These are phyloP conservation scores for Hirundo rustica DNA, from an alignment of 2,797 vertebrate species.

Conservation along the genomic window DNA sequence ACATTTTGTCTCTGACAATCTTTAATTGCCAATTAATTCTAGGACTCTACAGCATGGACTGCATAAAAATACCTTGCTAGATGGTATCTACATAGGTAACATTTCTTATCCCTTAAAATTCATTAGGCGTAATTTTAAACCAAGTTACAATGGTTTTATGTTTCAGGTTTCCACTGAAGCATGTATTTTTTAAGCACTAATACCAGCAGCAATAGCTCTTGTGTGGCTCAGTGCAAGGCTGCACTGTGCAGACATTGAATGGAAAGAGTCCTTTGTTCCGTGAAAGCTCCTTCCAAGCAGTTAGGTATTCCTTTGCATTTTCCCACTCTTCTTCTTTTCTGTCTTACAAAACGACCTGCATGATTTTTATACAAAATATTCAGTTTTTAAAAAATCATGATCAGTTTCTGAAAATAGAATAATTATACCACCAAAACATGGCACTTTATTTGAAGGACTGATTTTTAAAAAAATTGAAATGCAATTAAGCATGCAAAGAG, in stretches of 20 bases:
- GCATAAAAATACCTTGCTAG: constrained; percentile 6
- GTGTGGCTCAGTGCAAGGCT: fast-evolving
- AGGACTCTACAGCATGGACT: not conserved
- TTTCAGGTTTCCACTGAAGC: constrained; percentile 10
- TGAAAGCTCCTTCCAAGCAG: not conserved
- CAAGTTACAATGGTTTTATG: not conserved
- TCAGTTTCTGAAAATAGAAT: not conserved
- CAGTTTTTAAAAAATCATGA: fast-evolving
- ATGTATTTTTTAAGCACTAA: not conserved
- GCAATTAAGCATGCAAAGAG: not conserved
- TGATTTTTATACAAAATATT: not conserved
- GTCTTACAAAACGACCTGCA: not conserved
- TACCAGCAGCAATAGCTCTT: not conserved
- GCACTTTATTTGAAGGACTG: not conserved
- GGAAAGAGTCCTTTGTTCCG: constrained; percentile 15
- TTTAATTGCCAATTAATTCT: not conserved
- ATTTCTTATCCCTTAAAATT: not conserved
- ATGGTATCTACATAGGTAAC: not conserved
- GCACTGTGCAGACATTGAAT: not conserved
- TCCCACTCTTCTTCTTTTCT: not conserved
- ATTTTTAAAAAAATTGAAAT: not conserved
- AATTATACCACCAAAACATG: not conserved
- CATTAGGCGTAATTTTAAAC: not conserved
- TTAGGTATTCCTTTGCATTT: not conserved
- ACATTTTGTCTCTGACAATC: not conserved